These are phyloP conservation scores for Notospermus geniculatus DNA, from an alignment of 1,140 invertebrate species.

Conservation along the genomic window DNA sequence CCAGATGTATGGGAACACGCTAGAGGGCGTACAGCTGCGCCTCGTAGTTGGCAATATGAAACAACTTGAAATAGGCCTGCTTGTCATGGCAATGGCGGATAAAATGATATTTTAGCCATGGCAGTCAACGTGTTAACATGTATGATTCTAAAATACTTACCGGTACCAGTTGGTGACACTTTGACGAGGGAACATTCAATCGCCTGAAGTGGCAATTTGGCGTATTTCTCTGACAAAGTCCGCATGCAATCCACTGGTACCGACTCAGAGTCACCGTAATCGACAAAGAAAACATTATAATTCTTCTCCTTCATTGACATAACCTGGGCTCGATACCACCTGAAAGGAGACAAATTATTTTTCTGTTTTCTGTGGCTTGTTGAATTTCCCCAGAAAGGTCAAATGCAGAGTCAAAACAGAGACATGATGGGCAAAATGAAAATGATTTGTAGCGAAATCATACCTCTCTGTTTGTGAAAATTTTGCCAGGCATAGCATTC, in stretches of 20 bases:
- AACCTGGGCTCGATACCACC: conserved; percentile 32
- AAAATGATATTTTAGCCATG: too few relatives aligned
- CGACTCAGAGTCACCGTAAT: conserved; percentile 31
- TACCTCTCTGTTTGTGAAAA: conserved; percentile 1
- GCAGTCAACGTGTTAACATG: too few relatives aligned
- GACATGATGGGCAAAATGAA: too few relatives aligned
- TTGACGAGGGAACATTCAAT: conserved; percentile 35
- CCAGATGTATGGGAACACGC: too few relatives aligned
- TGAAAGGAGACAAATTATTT: conserved; percentile 14
- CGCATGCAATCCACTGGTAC: conserved; percentile 16
- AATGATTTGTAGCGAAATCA: background rate
- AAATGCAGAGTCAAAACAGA: too few relatives aligned
- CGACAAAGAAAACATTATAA: conserved; percentile 31
- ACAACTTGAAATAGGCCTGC: too few relatives aligned
- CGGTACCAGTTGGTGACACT: conserved; percentile 29
- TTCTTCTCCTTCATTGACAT: conserved; percentile 11
- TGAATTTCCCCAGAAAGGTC: too few relatives aligned
- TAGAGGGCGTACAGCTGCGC: too few relatives aligned
- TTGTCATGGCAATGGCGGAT: too few relatives aligned
- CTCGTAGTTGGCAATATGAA: too few relatives aligned
- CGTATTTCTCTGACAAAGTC: conserved; percentile 24
- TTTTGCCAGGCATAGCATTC: conserved; percentile 1
- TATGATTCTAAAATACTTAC: background rate
- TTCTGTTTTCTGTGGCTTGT: too few relatives aligned
- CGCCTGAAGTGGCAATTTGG: conserved; percentile 34